These are phyloP conservation scores for Actinernus sp. DNA, from an alignment of 92 coral and sea anemone species.

Conservation along the genomic window DNA sequence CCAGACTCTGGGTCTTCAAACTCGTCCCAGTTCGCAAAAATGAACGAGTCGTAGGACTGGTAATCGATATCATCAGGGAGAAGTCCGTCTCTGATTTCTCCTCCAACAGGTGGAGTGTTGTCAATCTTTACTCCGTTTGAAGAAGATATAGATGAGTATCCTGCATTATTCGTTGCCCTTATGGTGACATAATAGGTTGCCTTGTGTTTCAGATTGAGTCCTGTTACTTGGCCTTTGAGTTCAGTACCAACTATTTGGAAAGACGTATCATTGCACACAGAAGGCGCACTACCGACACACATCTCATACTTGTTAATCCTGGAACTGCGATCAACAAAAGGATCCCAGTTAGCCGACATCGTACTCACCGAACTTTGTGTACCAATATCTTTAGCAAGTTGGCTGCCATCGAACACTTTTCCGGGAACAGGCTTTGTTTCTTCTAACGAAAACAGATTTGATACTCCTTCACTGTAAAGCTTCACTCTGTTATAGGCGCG, in stretches of 20 bases:
- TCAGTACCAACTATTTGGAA: constrained; percentile 55
- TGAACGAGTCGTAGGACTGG: constrained; percentile 71
- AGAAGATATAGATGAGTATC: too few species aligned
- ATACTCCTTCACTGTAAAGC: constrained; percentile 61
- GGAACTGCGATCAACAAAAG: constrained; percentile 75
- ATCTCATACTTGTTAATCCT: constrained; percentile 75
- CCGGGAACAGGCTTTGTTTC: constrained; percentile 69
- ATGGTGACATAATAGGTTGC: constrained; percentile 74
- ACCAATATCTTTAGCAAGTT: constrained; percentile 30
- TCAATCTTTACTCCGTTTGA: constrained; percentile 86
- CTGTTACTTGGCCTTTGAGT: constrained; percentile 52
- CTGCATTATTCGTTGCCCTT: constrained; percentile 84
- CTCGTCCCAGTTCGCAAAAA: constrained; percentile 91
- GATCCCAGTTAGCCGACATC: constrained; percentile 88
- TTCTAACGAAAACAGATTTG: constrained; percentile 80
- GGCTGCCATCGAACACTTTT: constrained; percentile 77
- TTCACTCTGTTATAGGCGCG: constrained; percentile 85
- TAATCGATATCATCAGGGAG: constrained; percentile 64
- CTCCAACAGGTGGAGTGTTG: constrained; percentile 84
- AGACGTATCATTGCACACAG: constrained; percentile 67
- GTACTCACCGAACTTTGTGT: constrained; percentile 81
- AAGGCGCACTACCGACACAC: constrained; percentile 82
- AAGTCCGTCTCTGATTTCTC: constrained; percentile 75
- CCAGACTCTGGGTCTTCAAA: constrained; percentile 86
- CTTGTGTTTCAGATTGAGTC: constrained; percentile 70